Conservation (phyloP, 2,888 invertebrate species). For the Drosophila mimetica region DNA sequence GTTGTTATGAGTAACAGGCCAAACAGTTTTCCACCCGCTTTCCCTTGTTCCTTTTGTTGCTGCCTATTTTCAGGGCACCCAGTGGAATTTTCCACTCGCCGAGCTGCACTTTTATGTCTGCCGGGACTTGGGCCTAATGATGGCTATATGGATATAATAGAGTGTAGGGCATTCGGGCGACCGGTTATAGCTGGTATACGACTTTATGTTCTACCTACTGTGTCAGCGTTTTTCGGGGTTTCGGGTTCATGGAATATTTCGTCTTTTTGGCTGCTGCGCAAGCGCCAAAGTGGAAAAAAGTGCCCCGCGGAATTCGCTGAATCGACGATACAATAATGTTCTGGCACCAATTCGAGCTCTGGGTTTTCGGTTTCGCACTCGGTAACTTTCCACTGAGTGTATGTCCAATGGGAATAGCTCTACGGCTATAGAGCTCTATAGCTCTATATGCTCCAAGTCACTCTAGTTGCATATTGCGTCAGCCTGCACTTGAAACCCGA, state of each 20-base stretch:
- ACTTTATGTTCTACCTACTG: slow-evolving; percentile 59
- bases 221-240: slow-evolving; percentile 73
- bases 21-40: slow-evolving; percentile 56
- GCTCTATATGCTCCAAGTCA: slow-evolving; percentile 4
- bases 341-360: slow-evolving; percentile 50
- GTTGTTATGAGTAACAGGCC: slow-evolving; percentile 60
- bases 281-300: slow-evolving; percentile 58
- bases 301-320: slow-evolving; percentile 39
- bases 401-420: slow-evolving; percentile 37
- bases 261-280: slow-evolving; percentile 57
- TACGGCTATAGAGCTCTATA: background rate
- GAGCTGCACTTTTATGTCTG: slow-evolving; percentile 73
- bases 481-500: slow-evolving; percentile 50
- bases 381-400: slow-evolving; percentile 64
- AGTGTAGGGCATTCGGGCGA: slow-evolving; percentile 31
- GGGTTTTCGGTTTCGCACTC: slow-evolving; percentile 33
- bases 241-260: slow-evolving; percentile 39
- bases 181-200: slow-evolving; percentile 25
- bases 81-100: slow-evolving; percentile 82
- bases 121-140: slow-evolving; percentile 40
- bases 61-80: slow-evolving; percentile 28
- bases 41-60: slow-evolving; percentile 17
- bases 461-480: slow-evolving; percentile 29
- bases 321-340: slow-evolving; percentile 11
- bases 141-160: slow-evolving; percentile 1